Base-by-base conservation (phyloP, 1,140 invertebrate genomes). In the Pentalonia nigronervosa region DNA sequence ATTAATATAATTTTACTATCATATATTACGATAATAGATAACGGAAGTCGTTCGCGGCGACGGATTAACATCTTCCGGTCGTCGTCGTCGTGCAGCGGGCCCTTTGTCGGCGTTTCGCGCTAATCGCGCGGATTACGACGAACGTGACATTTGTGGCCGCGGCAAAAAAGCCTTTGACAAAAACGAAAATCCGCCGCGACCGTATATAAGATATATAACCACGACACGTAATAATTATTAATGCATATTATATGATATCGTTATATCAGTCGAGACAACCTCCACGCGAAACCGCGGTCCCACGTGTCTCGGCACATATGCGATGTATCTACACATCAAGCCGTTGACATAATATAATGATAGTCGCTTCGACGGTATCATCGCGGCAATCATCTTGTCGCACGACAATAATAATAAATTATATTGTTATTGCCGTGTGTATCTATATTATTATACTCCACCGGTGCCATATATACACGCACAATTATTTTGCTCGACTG, bases 81-180 rank as follows among this genome's bases (percentile, higher is more conserved):
- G 93, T 94, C 45, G 93, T 47, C 86, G 91, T n/a, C n/a, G n/a
- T n/a, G n/a, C 21, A 60, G 90, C 41, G 76, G 86, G 47, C 91
- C 94, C 94, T 95, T 94, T 94, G 94, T 94, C 94, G 90, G 94
- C 81, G 90, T 83, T 91, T 94, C 94, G 41, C 94, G 94, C 94
- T 95, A 94, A 95, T 94, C 94, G 94, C 94, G 94, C 94, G 94
- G 94, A 94, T 94, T 94, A 95, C 95, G 95, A 95, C 94, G 95
- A 94, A 94, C 94, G 94, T 94, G 94, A 91, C 94, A 94, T 94
- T 95, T 94, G 94, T 94, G 94, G 94, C 95, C 94, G 87, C 87
- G 94, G 94, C 94, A 21, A 36, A 47, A 41, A 21, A 0, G 36
- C 41, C 47, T 91, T 91, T 83, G 90, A 83, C 25, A 91, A 83